phyloP scores from a whole-genome alignment of 2,113 vertebrate genomes.

The Halcyon malimbica region DNA sequence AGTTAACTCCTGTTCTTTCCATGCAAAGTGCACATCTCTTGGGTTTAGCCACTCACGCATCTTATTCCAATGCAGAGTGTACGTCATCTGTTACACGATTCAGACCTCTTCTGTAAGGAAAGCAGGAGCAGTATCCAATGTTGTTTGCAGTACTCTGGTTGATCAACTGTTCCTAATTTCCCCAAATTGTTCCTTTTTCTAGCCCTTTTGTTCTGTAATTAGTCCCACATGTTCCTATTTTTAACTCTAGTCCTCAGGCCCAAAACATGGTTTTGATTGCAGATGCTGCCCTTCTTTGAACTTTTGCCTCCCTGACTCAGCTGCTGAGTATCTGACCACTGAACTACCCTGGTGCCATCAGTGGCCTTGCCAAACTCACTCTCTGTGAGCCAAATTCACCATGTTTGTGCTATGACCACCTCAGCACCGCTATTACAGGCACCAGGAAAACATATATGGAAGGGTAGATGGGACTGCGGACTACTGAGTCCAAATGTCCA shows the following conservation, averaged over 20 bases:
- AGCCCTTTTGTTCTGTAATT: slow-evolving; percentile 51
- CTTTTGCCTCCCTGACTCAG: slow-evolving; percentile 52
- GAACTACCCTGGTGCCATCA: background rate
- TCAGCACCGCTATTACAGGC: background rate
- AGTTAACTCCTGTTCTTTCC: background rate
- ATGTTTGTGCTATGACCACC: background rate
- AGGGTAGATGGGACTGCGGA: background rate
- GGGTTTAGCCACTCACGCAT: background rate
- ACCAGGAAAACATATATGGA: background rate
- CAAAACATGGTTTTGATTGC: slow-evolving; percentile 48
- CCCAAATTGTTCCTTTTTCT: slow-evolving; percentile 54
- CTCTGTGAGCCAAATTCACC: background rate
- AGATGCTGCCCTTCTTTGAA: slow-evolving; percentile 55
- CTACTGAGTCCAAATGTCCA: background rate
- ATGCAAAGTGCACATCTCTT: background rate
- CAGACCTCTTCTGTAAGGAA: background rate
- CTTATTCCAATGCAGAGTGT: background rate
- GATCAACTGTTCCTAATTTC: slow-evolving; percentile 56
- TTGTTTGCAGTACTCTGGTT: background rate
- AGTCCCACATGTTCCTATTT: slow-evolving; percentile 53
- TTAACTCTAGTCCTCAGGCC: slow-evolving; percentile 56
- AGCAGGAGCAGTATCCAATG: background rate
- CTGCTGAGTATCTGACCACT: background rate
- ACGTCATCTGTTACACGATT: background rate
- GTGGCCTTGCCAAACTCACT: background rate